Conservation (phyloP, 1,140 invertebrate genomes). For the Idris sp. region DNA sequence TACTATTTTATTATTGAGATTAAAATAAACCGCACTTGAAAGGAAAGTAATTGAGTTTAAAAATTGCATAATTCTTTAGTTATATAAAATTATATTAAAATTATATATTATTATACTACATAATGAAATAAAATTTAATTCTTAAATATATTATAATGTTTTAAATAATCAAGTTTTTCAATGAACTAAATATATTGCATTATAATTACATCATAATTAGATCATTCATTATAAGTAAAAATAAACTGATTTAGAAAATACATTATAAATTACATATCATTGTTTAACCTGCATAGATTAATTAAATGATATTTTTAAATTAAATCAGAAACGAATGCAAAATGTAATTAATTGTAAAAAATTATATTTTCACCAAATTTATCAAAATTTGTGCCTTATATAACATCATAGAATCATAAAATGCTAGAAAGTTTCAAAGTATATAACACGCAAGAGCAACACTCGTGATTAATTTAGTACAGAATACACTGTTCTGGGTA, state of each 20-base stretch:
- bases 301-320: too few relatives aligned
- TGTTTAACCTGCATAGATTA: too few relatives aligned
- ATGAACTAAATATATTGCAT: conserved; percentile 14
- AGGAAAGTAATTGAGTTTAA: not conserved
- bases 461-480: conserved; percentile 27
- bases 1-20: conserved; percentile 9
- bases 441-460: conserved; percentile 44
- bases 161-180: conserved; percentile 4
- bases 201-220: conserved; percentile 14
- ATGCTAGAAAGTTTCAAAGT: conserved; percentile 44
- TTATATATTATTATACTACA: not conserved
- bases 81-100: not conserved
- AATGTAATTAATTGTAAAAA: too few relatives aligned
- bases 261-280: too few relatives aligned
- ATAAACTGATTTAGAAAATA: not conserved
- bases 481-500: conserved; percentile 24
- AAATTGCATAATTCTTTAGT: not conserved
- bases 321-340: too few relatives aligned
- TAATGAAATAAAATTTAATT: too few relatives aligned
- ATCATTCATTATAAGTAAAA: not conserved
- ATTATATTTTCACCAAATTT: too few relatives aligned
- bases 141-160: too few relatives aligned
- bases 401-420: too few relatives aligned
- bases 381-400: too few relatives aligned
- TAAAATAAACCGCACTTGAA: not conserved